Evolutionary conservation across 2,888 invertebrate genomes (phyloP).

Genomic region (Stictocephala bisonia): DNA sequence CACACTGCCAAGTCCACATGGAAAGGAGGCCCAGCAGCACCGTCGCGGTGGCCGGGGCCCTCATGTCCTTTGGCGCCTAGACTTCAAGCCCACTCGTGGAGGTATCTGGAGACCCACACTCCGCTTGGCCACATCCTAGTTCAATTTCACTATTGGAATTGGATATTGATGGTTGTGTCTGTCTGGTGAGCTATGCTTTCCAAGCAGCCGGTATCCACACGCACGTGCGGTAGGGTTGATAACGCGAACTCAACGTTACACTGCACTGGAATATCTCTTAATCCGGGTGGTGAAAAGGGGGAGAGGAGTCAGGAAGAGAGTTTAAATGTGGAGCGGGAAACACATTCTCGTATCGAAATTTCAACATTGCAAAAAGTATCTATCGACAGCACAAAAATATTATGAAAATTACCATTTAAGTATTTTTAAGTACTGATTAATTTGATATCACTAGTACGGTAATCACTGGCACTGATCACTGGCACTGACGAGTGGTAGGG

Average conservation of each 20-base stretch:
- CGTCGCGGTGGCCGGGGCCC: not conserved
- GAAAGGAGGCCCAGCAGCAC: slow-evolving; percentile 21
- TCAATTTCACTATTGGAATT: not conserved
- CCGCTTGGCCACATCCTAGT: slow-evolving; percentile 24
- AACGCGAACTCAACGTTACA: too few species aligned
- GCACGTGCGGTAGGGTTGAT: too few species aligned
- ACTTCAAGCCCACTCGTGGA: slow-evolving; percentile 8
- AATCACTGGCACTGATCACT: not conserved
- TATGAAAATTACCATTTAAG: too few species aligned
- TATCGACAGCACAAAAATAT: not conserved
- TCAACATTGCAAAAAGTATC: not conserved
- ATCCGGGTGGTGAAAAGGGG: slow-evolving; percentile 46
- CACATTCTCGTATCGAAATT: not conserved
- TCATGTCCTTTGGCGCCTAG: not conserved
- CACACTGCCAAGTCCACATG: slow-evolving; percentile 37
- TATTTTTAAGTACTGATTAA: too few species aligned
- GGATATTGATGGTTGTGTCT: not conserved
- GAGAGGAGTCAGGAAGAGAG: slow-evolving; percentile 35
- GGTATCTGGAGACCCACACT: slow-evolving; percentile 26
- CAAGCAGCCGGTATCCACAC: not conserved
- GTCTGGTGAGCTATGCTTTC: not conserved
- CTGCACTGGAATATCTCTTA: slow-evolving; percentile 34
- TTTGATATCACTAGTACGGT: too few species aligned
- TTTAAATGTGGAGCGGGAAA: slow-evolving; percentile 15
- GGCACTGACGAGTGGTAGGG: not conserved